These are phyloP conservation scores for Eubasilissa regina DNA, from an alignment of 1,140 invertebrate species.

Conservation along the genomic window DNA sequence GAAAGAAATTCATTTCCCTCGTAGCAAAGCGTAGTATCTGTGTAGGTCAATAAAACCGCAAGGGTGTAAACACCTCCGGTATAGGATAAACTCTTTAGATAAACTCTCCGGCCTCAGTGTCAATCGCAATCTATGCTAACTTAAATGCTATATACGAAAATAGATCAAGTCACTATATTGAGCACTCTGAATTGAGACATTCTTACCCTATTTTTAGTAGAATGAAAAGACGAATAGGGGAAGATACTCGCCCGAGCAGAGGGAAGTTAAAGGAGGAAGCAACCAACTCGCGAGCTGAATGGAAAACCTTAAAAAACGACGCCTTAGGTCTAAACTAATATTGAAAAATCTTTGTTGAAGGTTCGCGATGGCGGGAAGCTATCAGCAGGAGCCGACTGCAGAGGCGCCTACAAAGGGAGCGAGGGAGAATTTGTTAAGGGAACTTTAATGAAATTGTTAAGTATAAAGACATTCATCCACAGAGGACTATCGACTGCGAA, in stretches of 20 bases:
- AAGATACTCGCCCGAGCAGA: constrained; percentile 23
- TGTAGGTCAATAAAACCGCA: neutral
- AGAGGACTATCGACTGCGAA: neutral
- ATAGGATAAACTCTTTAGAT: too few relatives aligned
- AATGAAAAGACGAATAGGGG: too few relatives aligned
- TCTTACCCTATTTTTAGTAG: constrained; percentile 28
- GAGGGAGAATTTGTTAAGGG: constrained; percentile 35
- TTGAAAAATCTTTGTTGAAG: constrained; percentile 52
- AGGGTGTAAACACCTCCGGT: constrained; percentile 17
- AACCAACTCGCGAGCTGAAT: constrained; percentile 35
- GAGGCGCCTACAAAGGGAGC: constrained; percentile 9
- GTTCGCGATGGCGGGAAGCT: neutral
- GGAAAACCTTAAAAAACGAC: constrained; percentile 51
- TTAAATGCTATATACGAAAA: constrained; percentile 26
- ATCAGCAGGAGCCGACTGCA: constrained; percentile 7
- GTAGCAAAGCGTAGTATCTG: constrained; percentile 6
- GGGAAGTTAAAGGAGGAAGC: constrained; percentile 33
- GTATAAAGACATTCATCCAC: constrained; percentile 21
- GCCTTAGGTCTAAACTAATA: constrained; percentile 46
- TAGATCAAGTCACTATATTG: constrained; percentile 32
- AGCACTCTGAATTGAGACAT: constrained; percentile 31
- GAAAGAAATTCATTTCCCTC: neutral
- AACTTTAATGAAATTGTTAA: constrained; percentile 53
- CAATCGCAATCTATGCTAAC: constrained; percentile 35
- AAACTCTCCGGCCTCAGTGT: constrained; percentile 6